Base-by-base conservation (phyloP, 2,113 vertebrate species). In the Takifugu bimaculatus region DNA sequence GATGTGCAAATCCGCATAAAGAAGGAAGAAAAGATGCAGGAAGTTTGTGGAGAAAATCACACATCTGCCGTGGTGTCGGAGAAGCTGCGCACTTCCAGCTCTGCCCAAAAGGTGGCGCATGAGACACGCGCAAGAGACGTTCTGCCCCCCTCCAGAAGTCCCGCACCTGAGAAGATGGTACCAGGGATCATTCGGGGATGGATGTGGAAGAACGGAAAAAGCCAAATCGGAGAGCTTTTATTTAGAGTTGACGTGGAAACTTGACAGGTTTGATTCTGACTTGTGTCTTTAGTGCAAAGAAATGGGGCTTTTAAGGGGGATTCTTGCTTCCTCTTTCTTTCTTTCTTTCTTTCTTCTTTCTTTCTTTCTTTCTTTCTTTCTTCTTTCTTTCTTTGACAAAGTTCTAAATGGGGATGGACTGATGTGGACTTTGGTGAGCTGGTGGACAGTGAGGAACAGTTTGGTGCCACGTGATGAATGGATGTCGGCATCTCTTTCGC, bases 391-490 rank as follows among this genome's bases (percentile, higher is more conserved):
- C 13, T 15, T 47, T 26, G 1, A 26, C 9, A 26, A 26, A 26
- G 25, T 26, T 27, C 2, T 11, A 50, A 7, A 12, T 10, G 20
- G 15, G 11, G 45, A 11, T n/a, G 45, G 5, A n/a, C 43, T 56
- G 91, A 92, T 93, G 90, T 2, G 29, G 5, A 6, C 29, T 32
- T 6, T 39, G 35, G 35, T 10, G 35, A 39, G 35, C 35, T 39
- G 35, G 35, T 6, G 35, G 35, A 39, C 35, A 35, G 32, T 39
- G 35, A 11, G 2, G 35, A 1, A 11, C 35, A 49, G 89, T 91
- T 89, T 87, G 94, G 92, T 94, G 92, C 88, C 90, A 91, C 91
- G 92, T 90, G 91, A 91, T 91, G 90, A 51, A 62, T 63, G 63
- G 69, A 39, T 39, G 35, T 39, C 7, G 35, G 35, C 9, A 39